These are phyloP conservation scores for Bombus waltoni DNA, from an alignment of 1,140 invertebrate species.

Conservation along the genomic window DNA sequence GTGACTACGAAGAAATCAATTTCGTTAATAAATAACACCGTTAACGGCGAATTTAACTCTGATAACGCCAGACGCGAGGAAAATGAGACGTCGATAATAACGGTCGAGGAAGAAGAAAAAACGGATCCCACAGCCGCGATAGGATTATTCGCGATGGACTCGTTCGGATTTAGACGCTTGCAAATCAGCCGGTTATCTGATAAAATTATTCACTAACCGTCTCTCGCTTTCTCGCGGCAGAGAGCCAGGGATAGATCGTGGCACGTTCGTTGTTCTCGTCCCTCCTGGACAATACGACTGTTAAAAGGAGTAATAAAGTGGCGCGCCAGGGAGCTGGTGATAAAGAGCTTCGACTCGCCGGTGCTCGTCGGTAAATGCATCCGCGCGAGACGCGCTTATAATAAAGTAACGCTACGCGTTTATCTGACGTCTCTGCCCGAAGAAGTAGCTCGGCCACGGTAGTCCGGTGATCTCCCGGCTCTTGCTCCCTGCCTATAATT, in stretches of 20 bases:
- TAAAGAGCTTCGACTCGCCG: conserved; percentile 55
- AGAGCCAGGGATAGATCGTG: background rate
- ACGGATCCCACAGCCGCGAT: background rate
- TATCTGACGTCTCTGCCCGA: conserved; percentile 36
- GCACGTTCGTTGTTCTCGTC: conserved; percentile 35
- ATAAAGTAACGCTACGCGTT: conserved; percentile 44
- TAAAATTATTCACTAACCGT: conserved; percentile 48
- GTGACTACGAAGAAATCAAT: background rate
- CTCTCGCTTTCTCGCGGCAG: conserved; percentile 18
- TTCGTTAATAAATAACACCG: background rate
- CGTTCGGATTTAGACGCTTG: conserved; percentile 18
- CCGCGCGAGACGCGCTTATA: conserved; percentile 39
- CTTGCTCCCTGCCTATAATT: background rate
- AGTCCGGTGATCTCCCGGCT: background rate
- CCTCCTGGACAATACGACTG: conserved; percentile 65
- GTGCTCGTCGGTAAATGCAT: conserved; percentile 42
- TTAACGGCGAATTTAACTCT: too few species aligned
- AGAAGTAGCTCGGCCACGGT: conserved; percentile 15
- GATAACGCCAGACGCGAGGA: background rate
- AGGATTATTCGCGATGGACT: conserved; percentile 26
- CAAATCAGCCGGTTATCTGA: conserved; percentile 50
- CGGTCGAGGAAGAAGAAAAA: background rate
- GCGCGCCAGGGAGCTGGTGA: conserved; percentile 49
- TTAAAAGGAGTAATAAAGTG: conserved; percentile 71
- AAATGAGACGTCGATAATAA: background rate